Evolutionary conservation across 2,113 vertebrate species (phyloP).

Genomic region (Erinaceus europaeus): DNA sequence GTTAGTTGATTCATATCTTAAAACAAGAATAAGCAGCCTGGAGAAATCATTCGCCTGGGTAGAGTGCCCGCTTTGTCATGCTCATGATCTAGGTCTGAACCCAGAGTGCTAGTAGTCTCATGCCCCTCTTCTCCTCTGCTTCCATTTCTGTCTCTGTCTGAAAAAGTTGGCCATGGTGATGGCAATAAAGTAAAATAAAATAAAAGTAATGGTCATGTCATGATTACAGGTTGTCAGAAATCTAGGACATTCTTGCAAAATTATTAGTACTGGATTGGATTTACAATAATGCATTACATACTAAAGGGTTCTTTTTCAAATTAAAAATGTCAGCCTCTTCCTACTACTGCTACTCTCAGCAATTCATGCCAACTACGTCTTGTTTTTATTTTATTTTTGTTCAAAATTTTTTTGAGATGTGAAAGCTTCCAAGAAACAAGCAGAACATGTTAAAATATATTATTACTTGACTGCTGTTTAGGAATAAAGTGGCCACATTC

Average conservation of each 20-base stretch:
- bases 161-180: no score
- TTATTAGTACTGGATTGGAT: constrained; percentile 81
- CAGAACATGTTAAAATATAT: constrained; percentile 63
- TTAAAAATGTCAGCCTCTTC: constrained; percentile 59
- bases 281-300: constrained; percentile 69
- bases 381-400: no score
- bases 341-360: constrained; percentile 72
- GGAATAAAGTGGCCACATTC: constrained; percentile 25
- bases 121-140: no score
- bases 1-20: no score
- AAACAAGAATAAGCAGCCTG: no score
- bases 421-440: constrained; percentile 49
- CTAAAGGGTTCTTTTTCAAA: constrained; percentile 66
- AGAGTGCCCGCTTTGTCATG: no score
- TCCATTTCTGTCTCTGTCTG: no score
- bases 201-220: constrained; percentile 52
- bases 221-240: constrained; percentile 67
- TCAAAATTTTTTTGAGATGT: no score
- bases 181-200: no score
- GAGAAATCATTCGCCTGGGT: no score
- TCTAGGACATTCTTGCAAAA: constrained; percentile 75
- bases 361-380: constrained; percentile 69
- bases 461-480: constrained; percentile 58
- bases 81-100: no score
- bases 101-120: no score